A percentile compares a stretch with the other conserved stretches of the same genome.
Evolutionary conservation across 2,113 vertebrate genomes (phyloP).

Genomic region (Lonchura striata): DNA sequence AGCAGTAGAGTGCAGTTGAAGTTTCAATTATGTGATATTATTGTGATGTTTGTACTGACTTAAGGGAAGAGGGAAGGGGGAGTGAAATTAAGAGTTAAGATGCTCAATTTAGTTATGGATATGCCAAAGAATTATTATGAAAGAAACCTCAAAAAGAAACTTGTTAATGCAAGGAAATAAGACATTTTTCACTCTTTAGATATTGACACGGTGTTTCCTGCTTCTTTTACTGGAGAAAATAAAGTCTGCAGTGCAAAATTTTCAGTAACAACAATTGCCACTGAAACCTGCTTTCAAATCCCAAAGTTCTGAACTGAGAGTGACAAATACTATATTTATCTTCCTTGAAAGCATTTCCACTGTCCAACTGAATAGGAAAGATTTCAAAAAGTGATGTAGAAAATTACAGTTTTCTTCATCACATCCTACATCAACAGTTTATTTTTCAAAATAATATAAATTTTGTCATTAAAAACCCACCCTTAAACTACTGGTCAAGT

Average conservation of each 20-base stretch:
- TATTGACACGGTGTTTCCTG: not conserved
- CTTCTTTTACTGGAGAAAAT: not conserved
- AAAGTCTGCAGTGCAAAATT: not conserved
- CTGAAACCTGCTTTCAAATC: not conserved
- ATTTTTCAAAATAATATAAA: not conserved
- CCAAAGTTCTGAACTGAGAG: not conserved
- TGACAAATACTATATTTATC: not conserved
- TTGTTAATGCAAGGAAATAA: not conserved
- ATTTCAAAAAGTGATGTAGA: not conserved
- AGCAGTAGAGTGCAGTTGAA: not conserved
- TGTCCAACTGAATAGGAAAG: not conserved
- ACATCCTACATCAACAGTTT: not conserved
- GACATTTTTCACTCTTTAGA: not conserved
- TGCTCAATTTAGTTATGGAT: not conserved
- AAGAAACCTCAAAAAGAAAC: not conserved
- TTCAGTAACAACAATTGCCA: not conserved
- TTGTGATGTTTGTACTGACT: not conserved
- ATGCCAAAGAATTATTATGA: not conserved
- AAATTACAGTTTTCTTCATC: not conserved
- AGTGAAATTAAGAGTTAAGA: not conserved
- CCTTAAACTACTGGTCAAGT: not conserved
- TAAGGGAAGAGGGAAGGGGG: not conserved
- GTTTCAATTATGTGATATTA: not conserved
- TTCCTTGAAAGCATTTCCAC: not conserved
- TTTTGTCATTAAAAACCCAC: not conserved